phyloP scores from a whole-genome alignment of 2,113 vertebrate genomes.

The Epinephelus moara region DNA sequence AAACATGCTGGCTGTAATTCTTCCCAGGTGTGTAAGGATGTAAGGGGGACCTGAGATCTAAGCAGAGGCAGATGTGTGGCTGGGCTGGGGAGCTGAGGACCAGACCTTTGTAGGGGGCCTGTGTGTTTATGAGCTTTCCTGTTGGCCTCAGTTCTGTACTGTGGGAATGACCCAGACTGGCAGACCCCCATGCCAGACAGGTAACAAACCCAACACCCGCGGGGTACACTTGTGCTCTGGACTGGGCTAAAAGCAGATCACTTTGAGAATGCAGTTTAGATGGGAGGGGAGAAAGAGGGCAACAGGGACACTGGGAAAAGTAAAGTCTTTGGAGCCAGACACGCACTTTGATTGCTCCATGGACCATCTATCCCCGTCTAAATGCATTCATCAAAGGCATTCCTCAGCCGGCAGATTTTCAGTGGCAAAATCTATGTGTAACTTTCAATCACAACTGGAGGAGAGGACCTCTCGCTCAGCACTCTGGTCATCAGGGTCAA shows the following conservation, averaged over 20 bases:
- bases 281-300: not conserved
- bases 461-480: constrained; percentile 14
- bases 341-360: constrained; percentile 40
- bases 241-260: constrained; percentile 46
- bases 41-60: constrained; percentile 67
- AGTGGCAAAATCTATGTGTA: constrained; percentile 47
- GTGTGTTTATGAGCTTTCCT: constrained; percentile 82
- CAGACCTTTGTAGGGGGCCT: constrained; percentile 78
- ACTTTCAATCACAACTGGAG: constrained; percentile 48
- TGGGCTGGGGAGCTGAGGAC: constrained; percentile 58
- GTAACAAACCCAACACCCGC: constrained; percentile 71
- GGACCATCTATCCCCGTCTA: constrained; percentile 35
- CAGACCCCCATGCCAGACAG: constrained; percentile 68
- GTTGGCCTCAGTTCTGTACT: constrained; percentile 67
- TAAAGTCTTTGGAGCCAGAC: constrained; percentile 39
- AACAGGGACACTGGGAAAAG: not conserved
- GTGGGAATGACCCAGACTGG: constrained; percentile 70
- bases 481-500: constrained; percentile 33
- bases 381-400: constrained; percentile 56
- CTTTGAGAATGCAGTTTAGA: constrained; percentile 39
- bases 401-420: constrained; percentile 37
- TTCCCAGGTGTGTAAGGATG: constrained; percentile 79
- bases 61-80: constrained; percentile 80
- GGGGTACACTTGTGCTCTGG: constrained; percentile 37
- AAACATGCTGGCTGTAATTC: constrained; percentile 80